Conservation (phyloP, 2,888 invertebrate species). For the Chloroclysta siterata region DNA sequence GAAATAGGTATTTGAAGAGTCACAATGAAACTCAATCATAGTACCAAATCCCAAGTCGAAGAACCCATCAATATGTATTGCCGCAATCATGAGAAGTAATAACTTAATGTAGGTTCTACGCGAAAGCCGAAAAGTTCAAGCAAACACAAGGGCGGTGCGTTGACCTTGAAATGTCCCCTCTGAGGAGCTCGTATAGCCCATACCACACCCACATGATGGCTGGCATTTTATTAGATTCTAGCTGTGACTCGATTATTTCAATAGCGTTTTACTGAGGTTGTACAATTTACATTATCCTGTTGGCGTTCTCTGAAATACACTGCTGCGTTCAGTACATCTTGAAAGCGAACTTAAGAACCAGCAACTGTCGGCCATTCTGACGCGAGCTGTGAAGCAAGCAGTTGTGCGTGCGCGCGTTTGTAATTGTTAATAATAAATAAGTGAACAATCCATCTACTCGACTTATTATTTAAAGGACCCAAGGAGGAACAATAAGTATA, state of each 20-base stretch:
- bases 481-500: no score
- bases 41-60: constrained; percentile 23
- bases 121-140: constrained; percentile 18
- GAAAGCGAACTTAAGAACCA: no score
- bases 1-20: constrained; percentile 15
- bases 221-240: constrained; percentile 39
- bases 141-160: constrained; percentile 28
- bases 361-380: no score
- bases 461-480: no score
- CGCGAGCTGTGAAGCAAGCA: no score
- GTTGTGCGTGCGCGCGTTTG: no score
- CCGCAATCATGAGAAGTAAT: constrained; percentile 20
- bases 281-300: no score
- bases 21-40: constrained; percentile 26
- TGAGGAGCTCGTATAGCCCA: constrained; percentile 13
- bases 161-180: constrained; percentile 38
- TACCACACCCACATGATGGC: constrained; percentile 29
- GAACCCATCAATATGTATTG: constrained; percentile 25
- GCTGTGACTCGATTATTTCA: constrained; percentile 25
- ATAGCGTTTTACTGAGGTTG: constrained; percentile 10
- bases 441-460: no score
- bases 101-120: constrained; percentile 15
- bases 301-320: no score
- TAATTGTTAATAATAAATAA: no score
- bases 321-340: no score